These are phyloP conservation scores for Girardinus metallicus DNA, from an alignment of 2,797 vertebrate species.

Conservation along the genomic window DNA sequence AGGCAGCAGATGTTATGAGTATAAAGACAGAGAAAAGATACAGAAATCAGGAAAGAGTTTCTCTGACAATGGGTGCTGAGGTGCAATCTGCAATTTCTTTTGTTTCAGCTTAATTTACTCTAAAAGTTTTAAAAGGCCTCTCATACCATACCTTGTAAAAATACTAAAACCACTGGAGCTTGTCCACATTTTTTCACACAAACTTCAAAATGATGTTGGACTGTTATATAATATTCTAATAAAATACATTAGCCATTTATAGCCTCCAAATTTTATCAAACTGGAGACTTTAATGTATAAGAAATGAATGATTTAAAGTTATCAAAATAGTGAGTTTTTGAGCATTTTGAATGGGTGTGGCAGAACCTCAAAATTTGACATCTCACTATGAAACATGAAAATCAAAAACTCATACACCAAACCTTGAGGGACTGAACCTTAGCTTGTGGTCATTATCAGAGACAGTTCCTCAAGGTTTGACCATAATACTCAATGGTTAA, in stretches of 20 bases:
- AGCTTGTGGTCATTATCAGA: too few relatives aligned
- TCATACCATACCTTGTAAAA: not conserved
- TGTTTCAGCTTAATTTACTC: not conserved
- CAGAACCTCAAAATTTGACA: too few relatives aligned
- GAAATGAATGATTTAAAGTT: not conserved
- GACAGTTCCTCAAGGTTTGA: too few relatives aligned
- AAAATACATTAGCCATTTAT: not conserved
- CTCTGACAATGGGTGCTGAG: not conserved
- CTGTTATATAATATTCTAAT: too few relatives aligned
- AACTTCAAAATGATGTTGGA: not conserved
- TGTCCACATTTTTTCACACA: not conserved
- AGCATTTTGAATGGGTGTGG: not conserved
- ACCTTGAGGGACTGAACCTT: not conserved
- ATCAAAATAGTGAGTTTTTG: not conserved
- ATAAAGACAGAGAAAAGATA: constrained; percentile 51
- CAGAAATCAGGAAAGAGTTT: constrained; percentile 6
- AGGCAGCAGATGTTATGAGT: constrained; percentile 53
- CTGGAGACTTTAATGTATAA: too few relatives aligned
- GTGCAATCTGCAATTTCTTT: not conserved
- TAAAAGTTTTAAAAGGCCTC: not conserved
- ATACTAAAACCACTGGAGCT: not conserved
- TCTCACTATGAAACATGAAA: not conserved
- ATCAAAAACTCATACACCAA: not conserved
- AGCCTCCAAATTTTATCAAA: not conserved
- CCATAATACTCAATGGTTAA: not conserved